Percentiles rank a stretch among this genome's conserved stretches.
Evolutionary conservation across 1,140 invertebrate genomes (phyloP).

Genomic region (Himalopsyche phryganea): DNA sequence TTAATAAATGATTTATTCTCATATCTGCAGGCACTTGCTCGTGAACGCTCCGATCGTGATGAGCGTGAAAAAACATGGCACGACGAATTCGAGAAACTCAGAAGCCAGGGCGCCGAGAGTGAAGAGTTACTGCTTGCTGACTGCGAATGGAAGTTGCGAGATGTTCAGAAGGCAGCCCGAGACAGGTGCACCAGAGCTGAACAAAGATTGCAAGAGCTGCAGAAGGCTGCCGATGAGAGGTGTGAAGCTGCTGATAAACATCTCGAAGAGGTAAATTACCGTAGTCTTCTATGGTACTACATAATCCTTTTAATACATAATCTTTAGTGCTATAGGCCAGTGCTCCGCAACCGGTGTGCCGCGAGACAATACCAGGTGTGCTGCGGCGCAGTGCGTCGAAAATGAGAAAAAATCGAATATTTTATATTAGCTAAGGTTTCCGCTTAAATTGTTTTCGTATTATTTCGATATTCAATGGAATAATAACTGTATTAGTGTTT

Average conservation of each 20-base stretch:
- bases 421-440: too few species aligned
- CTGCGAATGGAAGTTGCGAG: constrained; percentile 53
- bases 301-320: too few species aligned
- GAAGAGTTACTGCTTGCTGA: constrained; percentile 49
- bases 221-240: constrained; percentile 16
- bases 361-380: too few species aligned
- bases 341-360: too few species aligned
- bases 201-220: constrained; percentile 16
- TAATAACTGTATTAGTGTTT: too few species aligned
- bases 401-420: too few species aligned
- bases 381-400: too few species aligned
- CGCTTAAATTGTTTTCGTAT: too few species aligned
- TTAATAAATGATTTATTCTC: too few species aligned
- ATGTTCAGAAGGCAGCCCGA: constrained; percentile 44
- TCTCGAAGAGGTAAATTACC: constrained; percentile 18
- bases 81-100: constrained; percentile 43
- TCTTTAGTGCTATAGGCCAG: too few species aligned
- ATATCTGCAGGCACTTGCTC: constrained; percentile 4
- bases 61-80: constrained; percentile 45
- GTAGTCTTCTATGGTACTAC: too few species aligned
- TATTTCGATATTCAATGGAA: too few species aligned
- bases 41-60: constrained; percentile 22
- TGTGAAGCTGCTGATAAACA: constrained; percentile 22
- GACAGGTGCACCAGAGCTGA: constrained; percentile 34
- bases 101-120: constrained; percentile 46